Evolutionary conservation across 2,113 vertebrate species (phyloP).

Genomic region (Myanophis thanlyinensis): DNA sequence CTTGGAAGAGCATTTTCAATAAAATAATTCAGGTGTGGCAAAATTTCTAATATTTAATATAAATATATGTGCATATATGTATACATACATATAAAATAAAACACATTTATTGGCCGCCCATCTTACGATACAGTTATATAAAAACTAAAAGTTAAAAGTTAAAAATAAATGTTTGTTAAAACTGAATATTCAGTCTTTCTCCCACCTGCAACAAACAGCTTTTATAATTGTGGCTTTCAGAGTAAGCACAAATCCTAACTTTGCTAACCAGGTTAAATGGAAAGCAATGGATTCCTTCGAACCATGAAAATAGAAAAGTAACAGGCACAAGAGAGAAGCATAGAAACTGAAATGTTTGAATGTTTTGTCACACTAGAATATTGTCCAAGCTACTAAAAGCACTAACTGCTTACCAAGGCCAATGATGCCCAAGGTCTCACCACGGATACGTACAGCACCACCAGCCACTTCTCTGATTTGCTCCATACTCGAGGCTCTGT

Average conservation of each 20-base stretch:
- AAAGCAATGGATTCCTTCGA: not conserved
- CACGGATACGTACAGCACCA: constrained; percentile 88
- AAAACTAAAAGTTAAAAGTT: no score
- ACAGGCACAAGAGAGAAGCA: not conserved
- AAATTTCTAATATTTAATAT: no score
- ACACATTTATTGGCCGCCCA: no score
- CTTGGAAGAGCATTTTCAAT: not conserved
- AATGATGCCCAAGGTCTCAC: constrained; percentile 88
- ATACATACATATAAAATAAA: no score
- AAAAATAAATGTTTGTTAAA: no score
- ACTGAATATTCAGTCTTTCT: not conserved
- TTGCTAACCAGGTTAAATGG: not conserved
- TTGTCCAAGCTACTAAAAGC: not conserved
- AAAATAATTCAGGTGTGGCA: not conserved
- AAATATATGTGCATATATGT: no score
- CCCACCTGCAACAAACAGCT: not conserved
- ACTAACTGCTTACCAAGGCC: constrained; percentile 79
- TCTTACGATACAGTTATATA: no score
- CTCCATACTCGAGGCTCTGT: constrained; percentile 83
- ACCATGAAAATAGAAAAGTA: not conserved
- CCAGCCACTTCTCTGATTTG: constrained; percentile 89
- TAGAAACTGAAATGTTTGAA: constrained; percentile 14
- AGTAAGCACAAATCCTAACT: not conserved
- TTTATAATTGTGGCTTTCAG: not conserved
- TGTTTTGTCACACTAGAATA: not conserved